Base-by-base conservation (phyloP, 2,797 vertebrate genomes). In the Sebastes umbrosus region DNA sequence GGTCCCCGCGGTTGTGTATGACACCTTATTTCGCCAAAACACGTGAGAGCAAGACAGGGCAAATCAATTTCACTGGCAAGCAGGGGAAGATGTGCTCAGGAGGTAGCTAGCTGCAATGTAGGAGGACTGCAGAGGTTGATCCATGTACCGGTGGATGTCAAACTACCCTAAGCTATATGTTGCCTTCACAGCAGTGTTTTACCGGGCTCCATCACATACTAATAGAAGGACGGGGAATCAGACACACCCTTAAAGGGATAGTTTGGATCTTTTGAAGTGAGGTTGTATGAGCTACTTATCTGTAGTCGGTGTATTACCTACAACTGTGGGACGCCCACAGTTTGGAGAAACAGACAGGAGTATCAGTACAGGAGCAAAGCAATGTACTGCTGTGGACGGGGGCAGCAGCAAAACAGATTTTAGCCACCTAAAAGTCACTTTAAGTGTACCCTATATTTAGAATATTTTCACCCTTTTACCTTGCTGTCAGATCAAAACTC, bases 21-120 rank as follows among this genome's bases (percentile, higher is more conserved):
- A 90, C 90, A 92, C 90, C 79, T 84, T 89, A 86, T 91, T 93
- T 86, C 10, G 65, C 65, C 25, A 29, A 84, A 73, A 87, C 88
- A 88, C 32, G 34, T 62, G 29, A 34, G 72, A 73, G 24, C 32
- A 68, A 74, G 81, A 88, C 75, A 65, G 71, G 70, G 76, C 20
- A 59, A 91, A 91, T 92, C 75, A 77, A 89, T 92, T 93, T 78
- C n/a, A 67, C 70, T 43, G 63, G 70, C 86, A 73, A 73, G 60
- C 29, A 32, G 59, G 64, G 71, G 71, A 67, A 65, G 75, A 83
- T 66, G 63, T 34, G 54, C 73, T 69, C 16, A 4, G 31, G 46
- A 16, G 72, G 8, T 66, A 43, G 62, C 36, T 76, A 18, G 69
- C 59, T 62, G 70, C 22, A 60, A 46, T 60, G 60, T 67, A 27